Conservation (phyloP, 2,797 vertebrate genomes). For the Myioborus miniatus region DNA sequence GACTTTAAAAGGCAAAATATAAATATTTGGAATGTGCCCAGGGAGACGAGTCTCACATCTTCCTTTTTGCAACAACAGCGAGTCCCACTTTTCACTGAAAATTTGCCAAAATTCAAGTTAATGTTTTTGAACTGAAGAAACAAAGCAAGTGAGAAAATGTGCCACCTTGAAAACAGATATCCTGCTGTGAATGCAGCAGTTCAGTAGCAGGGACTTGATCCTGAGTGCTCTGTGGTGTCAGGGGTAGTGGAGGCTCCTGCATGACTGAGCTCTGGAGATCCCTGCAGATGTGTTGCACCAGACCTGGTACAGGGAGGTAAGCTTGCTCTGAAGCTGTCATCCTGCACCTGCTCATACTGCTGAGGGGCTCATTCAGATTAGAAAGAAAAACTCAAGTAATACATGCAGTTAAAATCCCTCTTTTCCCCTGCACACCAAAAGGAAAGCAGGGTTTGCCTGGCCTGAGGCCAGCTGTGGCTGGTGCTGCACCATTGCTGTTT, state of each 20-base stretch:
- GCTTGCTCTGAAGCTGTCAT: not conserved
- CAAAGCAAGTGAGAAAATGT: not conserved
- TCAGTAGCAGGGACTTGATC: not conserved
- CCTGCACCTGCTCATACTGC: not conserved
- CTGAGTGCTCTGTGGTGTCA: not conserved
- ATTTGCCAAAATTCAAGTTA: not conserved
- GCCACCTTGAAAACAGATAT: not conserved
- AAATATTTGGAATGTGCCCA: not conserved
- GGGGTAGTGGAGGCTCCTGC: not conserved
- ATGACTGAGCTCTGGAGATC: not conserved
- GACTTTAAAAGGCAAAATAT: not conserved
- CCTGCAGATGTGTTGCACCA: not conserved
- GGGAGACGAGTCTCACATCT: not conserved
- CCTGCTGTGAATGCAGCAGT: not conserved
- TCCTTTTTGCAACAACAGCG: not conserved
- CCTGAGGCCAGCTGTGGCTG: not conserved
- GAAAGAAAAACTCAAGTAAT: not conserved
- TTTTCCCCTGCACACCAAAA: not conserved
- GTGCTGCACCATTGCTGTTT: not conserved
- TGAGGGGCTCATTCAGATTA: not conserved
- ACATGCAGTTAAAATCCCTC: not conserved
- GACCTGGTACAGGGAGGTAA: too few relatives aligned
- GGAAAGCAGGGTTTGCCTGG: fast-evolving
- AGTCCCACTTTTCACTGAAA: not conserved
- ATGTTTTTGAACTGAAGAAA: not conserved